These are phyloP conservation scores for Phyllostomus hastatus DNA, from an alignment of 2,113 vertebrate genomes.

Conservation along the genomic window DNA sequence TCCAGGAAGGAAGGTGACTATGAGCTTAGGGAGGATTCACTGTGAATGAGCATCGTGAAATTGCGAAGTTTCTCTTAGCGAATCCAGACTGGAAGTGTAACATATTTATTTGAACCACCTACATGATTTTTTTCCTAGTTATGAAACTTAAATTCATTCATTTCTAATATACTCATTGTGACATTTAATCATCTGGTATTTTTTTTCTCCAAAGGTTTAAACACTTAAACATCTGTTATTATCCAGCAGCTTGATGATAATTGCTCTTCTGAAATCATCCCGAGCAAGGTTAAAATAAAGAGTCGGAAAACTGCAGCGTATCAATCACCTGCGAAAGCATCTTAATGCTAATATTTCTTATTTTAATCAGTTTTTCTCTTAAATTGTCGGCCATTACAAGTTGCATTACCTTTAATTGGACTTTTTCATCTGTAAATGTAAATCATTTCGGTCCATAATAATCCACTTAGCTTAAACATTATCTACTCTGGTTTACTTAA, in stretches of 20 bases:
- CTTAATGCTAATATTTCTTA: constrained; percentile 45
- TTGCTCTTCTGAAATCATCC: constrained; percentile 47
- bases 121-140: neutral
- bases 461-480: constrained; percentile 59
- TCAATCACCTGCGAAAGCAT: neutral
- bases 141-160: neutral
- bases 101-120: neutral
- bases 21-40: neutral
- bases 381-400: constrained; percentile 48
- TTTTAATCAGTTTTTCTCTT: constrained; percentile 59
- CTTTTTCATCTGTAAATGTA: constrained; percentile 48
- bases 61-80: neutral
- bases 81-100: neutral
- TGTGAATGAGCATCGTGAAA: neutral
- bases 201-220: constrained; percentile 25
- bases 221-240: constrained; percentile 62
- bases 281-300: constrained; percentile 13
- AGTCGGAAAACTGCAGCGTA: constrained; percentile 16
- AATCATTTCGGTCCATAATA: constrained; percentile 56
- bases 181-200: constrained; percentile 35
- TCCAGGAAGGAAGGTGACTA: neutral
- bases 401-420: constrained; percentile 59
- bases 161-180: constrained; percentile 37
- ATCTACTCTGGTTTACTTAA: neutral
- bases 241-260: constrained; percentile 40